Conservation (phyloP, 1,140 invertebrate genomes). For the Frieseomelitta varia region DNA sequence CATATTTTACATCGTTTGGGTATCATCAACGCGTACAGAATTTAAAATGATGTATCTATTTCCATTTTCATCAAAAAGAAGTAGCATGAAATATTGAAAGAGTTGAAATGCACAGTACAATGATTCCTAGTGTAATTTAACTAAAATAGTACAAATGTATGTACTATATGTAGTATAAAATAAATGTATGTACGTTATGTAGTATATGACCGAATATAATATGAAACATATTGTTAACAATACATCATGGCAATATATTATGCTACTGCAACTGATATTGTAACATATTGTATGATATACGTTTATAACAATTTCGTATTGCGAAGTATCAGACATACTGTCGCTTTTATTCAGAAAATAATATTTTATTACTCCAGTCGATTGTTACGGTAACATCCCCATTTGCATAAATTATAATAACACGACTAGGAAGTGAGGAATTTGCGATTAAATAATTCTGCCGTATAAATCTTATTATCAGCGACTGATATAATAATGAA, state of each 20-base stretch:
- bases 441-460: background rate
- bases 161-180: background rate
- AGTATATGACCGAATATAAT: background rate
- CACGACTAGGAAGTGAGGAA: background rate
- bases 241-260: conserved; percentile 32
- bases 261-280: conserved; percentile 14
- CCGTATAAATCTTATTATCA: background rate
- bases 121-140: background rate
- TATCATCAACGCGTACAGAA: conserved; percentile 7
- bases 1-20: background rate
- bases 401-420: conserved; percentile 5
- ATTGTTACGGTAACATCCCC: background rate
- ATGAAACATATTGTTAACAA: background rate
- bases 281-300: conserved; percentile 19
- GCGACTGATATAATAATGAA: background rate
- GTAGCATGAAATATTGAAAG: conserved; percentile 49
- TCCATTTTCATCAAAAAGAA: conserved; percentile 13
- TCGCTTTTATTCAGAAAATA: background rate
- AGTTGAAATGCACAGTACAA: background rate
- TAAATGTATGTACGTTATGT: background rate
- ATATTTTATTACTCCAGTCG: background rate
- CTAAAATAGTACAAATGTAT: background rate
- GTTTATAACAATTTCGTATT: conserved; percentile 26
- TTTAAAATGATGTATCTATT: conserved; percentile 27
- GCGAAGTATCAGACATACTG: conserved; percentile 12